phyloP scores from a whole-genome alignment of 2,113 vertebrate species.

The Epinephelus moara region DNA sequence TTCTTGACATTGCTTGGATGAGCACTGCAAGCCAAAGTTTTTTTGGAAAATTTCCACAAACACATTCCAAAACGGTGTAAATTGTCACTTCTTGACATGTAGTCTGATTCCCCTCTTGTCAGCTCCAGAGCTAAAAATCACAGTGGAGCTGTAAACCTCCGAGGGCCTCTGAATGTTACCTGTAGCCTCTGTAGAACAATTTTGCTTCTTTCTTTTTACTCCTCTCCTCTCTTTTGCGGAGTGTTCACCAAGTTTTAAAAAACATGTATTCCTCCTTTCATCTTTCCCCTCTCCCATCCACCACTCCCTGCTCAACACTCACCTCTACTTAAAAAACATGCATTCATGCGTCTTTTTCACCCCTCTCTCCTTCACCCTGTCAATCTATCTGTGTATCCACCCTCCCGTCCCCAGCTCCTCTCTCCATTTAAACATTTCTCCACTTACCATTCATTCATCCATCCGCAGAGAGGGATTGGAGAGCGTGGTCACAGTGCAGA shows the following conservation, averaged over 20 bases:
- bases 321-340: slow-evolving; percentile 41
- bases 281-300: slow-evolving; percentile 2
- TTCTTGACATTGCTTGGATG: background rate
- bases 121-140: background rate
- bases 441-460: slow-evolving; percentile 40
- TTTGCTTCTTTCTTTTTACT: background rate
- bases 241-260: slow-evolving; percentile 21
- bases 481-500: slow-evolving; percentile 34
- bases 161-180: background rate
- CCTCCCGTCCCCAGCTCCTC: background rate
- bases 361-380: slow-evolving; percentile 1
- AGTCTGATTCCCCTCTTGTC: background rate
- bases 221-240: background rate
- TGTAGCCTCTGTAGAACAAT: background rate
- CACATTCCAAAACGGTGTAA: background rate
- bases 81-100: background rate
- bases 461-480: slow-evolving; percentile 35
- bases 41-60: background rate
- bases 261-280: slow-evolving; percentile 43
- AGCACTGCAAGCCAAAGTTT: background rate
- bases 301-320: slow-evolving; percentile 5
- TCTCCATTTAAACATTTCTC: slow-evolving; percentile 37
- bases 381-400: slow-evolving; percentile 14
- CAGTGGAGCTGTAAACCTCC: background rate
- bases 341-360: slow-evolving; percentile 28